Evolutionary conservation across 30 jellyfish, hydroid and myxozoan genomes (phyloP).

Genomic region (Rhopilema esculentum): DNA sequence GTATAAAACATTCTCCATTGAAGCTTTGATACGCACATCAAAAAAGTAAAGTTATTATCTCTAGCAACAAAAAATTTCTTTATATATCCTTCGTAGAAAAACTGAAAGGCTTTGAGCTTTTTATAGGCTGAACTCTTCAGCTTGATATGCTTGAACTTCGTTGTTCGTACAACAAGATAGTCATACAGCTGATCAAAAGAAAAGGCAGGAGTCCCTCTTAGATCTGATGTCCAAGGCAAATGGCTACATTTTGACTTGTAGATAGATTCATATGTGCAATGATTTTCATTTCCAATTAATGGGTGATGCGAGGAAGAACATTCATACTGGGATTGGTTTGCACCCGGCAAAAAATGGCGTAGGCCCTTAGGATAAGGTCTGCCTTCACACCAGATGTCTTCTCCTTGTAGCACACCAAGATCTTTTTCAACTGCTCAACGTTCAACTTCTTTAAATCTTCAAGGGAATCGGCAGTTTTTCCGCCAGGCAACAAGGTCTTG

Average conservation of each 20-base stretch:
- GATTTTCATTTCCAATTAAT: slow-evolving; percentile 18
- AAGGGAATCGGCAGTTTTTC: slow-evolving; percentile 14
- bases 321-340: slow-evolving; percentile 24
- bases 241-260: slow-evolving; percentile 20
- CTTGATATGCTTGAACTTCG: slow-evolving; percentile 57
- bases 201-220: slow-evolving; percentile 43
- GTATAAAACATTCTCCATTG: slow-evolving; percentile 21
- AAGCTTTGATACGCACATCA: slow-evolving; percentile 50
- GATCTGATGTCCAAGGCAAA: slow-evolving; percentile 64
- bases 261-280: slow-evolving; percentile 40
- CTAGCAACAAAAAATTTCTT: slow-evolving; percentile 20
- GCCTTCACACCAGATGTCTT: slow-evolving; percentile 61
- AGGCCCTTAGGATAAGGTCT: slow-evolving; percentile 50
- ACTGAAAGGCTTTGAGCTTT: slow-evolving; percentile 62
- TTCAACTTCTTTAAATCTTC: slow-evolving; percentile 7
- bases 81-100: slow-evolving; percentile 57
- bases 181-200: slow-evolving; percentile 54
- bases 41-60: slow-evolving; percentile 8
- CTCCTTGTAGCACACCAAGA: slow-evolving; percentile 35
- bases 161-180: slow-evolving; percentile 47
- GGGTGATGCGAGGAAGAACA: slow-evolving; percentile 19
- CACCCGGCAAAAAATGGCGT: slow-evolving; percentile 25
- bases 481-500: slow-evolving; percentile 23
- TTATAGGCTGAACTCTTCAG: slow-evolving; percentile 62
- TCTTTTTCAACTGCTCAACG: slow-evolving; percentile 33